Evolutionary conservation across 2,888 invertebrate genomes (phyloP).

Genomic region (Mythimna albipuncta): DNA sequence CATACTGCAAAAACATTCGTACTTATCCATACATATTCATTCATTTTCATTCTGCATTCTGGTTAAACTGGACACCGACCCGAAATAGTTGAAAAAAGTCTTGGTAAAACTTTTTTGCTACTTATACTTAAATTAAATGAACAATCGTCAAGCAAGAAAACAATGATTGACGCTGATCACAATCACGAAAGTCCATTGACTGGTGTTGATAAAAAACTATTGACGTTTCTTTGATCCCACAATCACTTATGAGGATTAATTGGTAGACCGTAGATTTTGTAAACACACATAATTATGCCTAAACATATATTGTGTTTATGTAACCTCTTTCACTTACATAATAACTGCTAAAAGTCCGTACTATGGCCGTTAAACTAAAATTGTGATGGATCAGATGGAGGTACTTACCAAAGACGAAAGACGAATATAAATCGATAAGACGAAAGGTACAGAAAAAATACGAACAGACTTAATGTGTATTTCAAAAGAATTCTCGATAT

Average conservation of each 20-base stretch:
- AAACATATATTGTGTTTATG: background rate
- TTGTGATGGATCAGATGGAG: background rate
- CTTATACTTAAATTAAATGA: background rate
- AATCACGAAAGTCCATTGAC: conserved; percentile 10
- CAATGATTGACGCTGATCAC: conserved; percentile 6
- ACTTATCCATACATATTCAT: too few species aligned
- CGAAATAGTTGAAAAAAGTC: too few species aligned
- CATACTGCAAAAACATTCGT: too few species aligned
- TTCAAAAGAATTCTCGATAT: background rate
- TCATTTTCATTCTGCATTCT: too few species aligned
- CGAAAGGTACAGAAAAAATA: background rate
- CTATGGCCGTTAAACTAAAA: background rate
- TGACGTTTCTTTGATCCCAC: background rate
- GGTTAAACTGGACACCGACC: too few species aligned
- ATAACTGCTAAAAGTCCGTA: conserved; percentile 6
- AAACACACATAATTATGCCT: background rate
- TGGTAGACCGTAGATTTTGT: background rate
- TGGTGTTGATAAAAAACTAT: conserved; percentile 15
- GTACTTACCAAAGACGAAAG: too few species aligned
- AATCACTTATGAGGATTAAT: background rate
- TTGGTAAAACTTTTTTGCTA: too few species aligned
- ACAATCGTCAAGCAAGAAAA: background rate
- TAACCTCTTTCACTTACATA: conserved; percentile 4
- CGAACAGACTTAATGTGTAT: background rate
- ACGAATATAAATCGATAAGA: too few species aligned